Percentiles rank a stretch among this genome's conserved stretches.
phyloP scores from a whole-genome alignment of 2,113 vertebrate species.

The Propithecus coquereli region DNA sequence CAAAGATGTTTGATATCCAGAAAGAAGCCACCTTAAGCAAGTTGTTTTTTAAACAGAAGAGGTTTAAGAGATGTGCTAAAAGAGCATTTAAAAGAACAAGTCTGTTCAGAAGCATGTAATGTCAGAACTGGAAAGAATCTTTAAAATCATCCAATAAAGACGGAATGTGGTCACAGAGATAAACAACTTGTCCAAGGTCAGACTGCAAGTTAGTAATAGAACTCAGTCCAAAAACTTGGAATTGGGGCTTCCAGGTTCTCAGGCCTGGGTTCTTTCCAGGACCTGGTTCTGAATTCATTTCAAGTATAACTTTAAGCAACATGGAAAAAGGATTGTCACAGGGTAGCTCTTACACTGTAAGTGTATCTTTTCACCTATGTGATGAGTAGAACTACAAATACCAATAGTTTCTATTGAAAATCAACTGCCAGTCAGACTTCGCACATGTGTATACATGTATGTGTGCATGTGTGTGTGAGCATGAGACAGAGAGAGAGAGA shows the following conservation, averaged over 20 bases:
- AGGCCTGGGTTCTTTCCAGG: neutral
- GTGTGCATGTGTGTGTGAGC: neutral
- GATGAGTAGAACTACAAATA: neutral
- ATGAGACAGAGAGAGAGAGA: neutral
- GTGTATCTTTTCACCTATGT: neutral
- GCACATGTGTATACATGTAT: neutral
- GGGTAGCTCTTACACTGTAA: neutral
- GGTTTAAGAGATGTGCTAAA: neutral
- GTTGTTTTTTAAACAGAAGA: neutral
- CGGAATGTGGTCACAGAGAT: neutral
- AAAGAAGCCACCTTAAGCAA: neutral
- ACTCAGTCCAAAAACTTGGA: neutral
- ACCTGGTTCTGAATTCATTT: neutral
- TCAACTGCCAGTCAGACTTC: neutral
- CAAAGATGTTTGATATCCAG: neutral
- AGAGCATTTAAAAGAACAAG: neutral
- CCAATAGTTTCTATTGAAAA: conserved; percentile 18
- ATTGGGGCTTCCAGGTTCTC: neutral
- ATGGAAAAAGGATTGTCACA: neutral
- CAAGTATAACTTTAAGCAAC: neutral
- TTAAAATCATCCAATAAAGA: conserved; percentile 4
- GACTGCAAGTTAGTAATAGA: neutral
- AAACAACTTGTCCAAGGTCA: neutral
- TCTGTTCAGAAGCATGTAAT: neutral
- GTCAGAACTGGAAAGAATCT: neutral